Conservation (phyloP, 2,888 invertebrate species). For the Phaonia tiefii region DNA sequence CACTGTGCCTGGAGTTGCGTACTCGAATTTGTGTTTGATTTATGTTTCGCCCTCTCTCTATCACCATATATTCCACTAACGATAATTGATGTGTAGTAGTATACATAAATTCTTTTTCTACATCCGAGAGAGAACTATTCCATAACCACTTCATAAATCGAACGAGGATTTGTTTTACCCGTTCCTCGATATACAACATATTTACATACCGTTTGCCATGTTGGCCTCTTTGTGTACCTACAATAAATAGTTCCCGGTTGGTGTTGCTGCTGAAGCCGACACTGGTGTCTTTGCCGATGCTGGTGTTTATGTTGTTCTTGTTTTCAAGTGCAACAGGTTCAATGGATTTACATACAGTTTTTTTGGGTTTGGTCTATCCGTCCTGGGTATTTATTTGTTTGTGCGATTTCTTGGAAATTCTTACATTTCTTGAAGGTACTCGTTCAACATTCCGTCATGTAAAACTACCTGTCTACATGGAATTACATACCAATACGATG, state of each 20-base stretch:
- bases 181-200: neutral
- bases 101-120: conserved; percentile 36
- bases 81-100: conserved; percentile 50
- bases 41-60: conserved; percentile 15
- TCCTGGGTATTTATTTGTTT: conserved; percentile 20
- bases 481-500: too few species aligned
- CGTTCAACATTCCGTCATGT: conserved; percentile 30
- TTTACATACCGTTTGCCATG: conserved; percentile 35
- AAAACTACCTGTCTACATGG: conserved; percentile 26
- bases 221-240: neutral
- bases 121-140: conserved; percentile 12
- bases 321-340: conserved; percentile 34
- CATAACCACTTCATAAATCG: too few species aligned
- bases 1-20: neutral
- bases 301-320: conserved; percentile 19
- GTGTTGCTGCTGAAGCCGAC: neutral
- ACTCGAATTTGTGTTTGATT: conserved; percentile 25
- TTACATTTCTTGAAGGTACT: conserved; percentile 40
- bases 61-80: conserved; percentile 14
- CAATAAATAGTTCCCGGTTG: too few species aligned
- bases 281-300: too few species aligned
- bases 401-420: conserved; percentile 66
- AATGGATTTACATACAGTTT: neutral
- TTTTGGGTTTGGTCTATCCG: conserved; percentile 33
- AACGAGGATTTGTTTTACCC: neutral